Percentiles rank a stretch among this genome's conserved stretches.
phyloP scores from a whole-genome alignment of 2,113 vertebrate genomes.

The Phrynocephalus versicolor region DNA sequence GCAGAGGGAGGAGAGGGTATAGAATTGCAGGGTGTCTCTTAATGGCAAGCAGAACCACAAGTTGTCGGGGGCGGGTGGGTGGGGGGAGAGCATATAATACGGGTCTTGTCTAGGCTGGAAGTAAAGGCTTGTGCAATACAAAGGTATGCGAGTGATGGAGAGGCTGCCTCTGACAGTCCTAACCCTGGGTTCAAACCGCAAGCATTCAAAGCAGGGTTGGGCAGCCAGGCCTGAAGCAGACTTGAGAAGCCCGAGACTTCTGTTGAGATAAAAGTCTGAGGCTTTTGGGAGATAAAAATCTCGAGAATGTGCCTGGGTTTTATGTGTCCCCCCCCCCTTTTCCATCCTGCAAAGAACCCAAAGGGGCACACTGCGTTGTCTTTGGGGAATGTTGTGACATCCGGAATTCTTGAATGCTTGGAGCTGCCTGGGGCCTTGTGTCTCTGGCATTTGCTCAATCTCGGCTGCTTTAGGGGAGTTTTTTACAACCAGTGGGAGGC shows the following conservation, averaged over 20 bases:
- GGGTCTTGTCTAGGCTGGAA: neutral
- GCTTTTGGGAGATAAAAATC: constrained; percentile 18
- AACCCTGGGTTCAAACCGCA: neutral
- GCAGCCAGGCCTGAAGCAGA: constrained; percentile 8
- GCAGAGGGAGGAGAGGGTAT: neutral
- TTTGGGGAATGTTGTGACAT: neutral
- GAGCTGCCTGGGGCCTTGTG: neutral
- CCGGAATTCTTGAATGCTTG: neutral
- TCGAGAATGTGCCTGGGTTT: neutral
- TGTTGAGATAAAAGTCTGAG: neutral
- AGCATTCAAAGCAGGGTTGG: constrained; percentile 3
- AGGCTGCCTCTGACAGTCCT: neutral
- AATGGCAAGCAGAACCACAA: neutral
- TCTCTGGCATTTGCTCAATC: neutral
- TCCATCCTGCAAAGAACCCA: neutral
- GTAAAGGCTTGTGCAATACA: neutral
- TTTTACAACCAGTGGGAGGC: neutral
- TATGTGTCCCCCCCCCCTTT: no score
- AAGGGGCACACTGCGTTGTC: neutral
- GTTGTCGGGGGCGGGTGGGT: neutral
- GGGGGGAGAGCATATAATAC: neutral
- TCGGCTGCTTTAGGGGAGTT: neutral
- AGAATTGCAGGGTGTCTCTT: neutral
- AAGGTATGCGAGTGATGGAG: neutral
- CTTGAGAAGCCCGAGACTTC: neutral